A percentile compares a stretch with the other conserved stretches of the same genome.
Evolutionary conservation across 2,113 vertebrate species (phyloP).

Genomic region (Pollachius pollachius): DNA sequence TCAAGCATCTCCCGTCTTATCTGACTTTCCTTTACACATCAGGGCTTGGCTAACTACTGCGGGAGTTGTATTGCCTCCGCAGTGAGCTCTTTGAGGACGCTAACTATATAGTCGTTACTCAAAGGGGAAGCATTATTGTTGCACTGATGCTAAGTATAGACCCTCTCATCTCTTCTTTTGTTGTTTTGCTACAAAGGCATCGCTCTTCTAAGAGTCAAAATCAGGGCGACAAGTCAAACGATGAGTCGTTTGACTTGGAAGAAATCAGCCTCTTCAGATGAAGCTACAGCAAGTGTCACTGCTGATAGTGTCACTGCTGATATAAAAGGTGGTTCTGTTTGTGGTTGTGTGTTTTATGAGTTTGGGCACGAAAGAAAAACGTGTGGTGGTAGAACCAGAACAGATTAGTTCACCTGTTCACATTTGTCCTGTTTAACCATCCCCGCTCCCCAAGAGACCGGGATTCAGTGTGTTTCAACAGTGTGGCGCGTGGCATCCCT

Average conservation of each 20-base stretch:
- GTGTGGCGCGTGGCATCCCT: neutral
- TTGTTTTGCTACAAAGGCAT: no score
- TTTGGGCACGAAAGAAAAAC: neutral
- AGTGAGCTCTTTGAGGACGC: constrained; percentile 24
- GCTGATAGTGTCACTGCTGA: no score
- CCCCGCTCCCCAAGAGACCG: neutral
- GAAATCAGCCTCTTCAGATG: no score
- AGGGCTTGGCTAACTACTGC: constrained; percentile 7
- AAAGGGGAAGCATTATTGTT: no score
- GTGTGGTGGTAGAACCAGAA: neutral
- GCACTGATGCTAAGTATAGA: no score
- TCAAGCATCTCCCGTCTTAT: constrained; percentile 16
- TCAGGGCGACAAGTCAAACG: no score
- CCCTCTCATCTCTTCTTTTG: no score
- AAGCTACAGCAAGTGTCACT: no score
- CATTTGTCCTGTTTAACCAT: neutral
- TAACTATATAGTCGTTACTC: no score
- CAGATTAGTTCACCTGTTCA: neutral
- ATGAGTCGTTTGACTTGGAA: no score
- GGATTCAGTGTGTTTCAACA: neutral
- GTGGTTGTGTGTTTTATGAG: neutral
- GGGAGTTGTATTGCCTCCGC: constrained; percentile 39
- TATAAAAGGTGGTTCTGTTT: constrained; percentile 14
- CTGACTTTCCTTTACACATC: no score
- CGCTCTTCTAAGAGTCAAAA: no score